phyloP scores from a whole-genome alignment of 1,140 invertebrate genomes.

The Danaus melanippus region DNA sequence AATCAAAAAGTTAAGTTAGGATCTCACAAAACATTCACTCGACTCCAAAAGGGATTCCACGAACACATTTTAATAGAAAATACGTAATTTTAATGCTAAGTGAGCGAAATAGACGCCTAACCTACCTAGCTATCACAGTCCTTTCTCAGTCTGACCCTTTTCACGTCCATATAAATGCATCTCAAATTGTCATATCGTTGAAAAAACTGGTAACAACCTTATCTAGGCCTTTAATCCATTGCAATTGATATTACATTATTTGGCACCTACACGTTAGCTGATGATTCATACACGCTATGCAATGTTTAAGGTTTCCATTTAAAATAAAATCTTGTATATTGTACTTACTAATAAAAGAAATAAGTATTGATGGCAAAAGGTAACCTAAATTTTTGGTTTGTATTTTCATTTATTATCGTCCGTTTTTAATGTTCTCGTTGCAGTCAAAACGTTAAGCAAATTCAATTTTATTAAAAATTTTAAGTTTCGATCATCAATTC shows the following conservation, averaged over 20 bases:
- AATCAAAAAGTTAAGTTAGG: conserved; percentile 28
- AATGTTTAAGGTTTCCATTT: conserved; percentile 32
- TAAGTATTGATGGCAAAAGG: conserved; percentile 62
- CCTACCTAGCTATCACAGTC: conserved; percentile 70
- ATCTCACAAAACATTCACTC: conserved; percentile 37
- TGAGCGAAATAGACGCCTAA: conserved; percentile 66
- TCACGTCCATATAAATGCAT: conserved; percentile 63
- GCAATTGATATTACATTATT: conserved; percentile 59
- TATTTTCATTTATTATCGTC: conserved; percentile 33
- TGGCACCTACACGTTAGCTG: conserved; percentile 61
- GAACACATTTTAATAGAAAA: conserved; percentile 41
- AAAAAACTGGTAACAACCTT: conserved; percentile 68
- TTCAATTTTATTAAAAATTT: conserved; percentile 46
- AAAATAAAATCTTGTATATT: conserved; percentile 34
- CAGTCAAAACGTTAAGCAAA: conserved; percentile 21
- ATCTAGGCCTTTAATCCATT: conserved; percentile 55
- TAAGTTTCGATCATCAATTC: conserved; percentile 50
- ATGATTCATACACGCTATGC: conserved; percentile 3
- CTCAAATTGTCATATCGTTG: conserved; percentile 61
- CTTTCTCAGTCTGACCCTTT: conserved; percentile 71
- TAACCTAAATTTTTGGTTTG: conserved; percentile 70
- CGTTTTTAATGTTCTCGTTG: too few relatives aligned
- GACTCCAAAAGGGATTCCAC: conserved; percentile 40
- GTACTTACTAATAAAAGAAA: conserved; percentile 57
- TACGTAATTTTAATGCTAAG: conserved; percentile 62